Base-by-base conservation (phyloP, 2,797 vertebrate genomes). In the Borostomias antarcticus region DNA sequence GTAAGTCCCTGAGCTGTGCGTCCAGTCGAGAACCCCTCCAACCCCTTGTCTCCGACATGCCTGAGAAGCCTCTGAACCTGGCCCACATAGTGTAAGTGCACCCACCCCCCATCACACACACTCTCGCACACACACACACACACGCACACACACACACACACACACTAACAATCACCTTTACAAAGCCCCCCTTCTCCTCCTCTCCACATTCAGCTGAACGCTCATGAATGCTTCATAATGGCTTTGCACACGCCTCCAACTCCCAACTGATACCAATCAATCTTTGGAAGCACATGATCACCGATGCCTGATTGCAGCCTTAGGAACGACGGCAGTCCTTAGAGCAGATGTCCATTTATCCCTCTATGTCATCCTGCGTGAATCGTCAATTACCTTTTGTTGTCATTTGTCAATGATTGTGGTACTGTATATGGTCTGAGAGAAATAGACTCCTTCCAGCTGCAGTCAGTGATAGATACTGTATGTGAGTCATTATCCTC, bases 1-100 rank as follows among this genome's bases (percentile, higher is more conserved):
- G 96, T 91, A 99, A 98, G 91, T 99, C 97, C 74, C 94, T 99
- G 92, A 98, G 97, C 90, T 99, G 97, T 85, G 96, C 97, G 79
- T 95, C 96, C 85, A 97, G 93, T 88, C 93, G 93, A 84, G 96
- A 99, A 80, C 96, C 96, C 81, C 92, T 97, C 79, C 95, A 97
- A 86, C 95, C 96, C 74, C 92, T 96, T 92, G 96, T 95, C 82
- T 94, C 95, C 3, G 96, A 98, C 80, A 93, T 93, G 88, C 94
- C 96, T 71, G 97, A 98, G 86, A 98, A 96, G 89, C 94, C 96
- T 74, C 93, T 98, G 87, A 98, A 98, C 89, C 89, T 98, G 81
- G 94, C 95, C 89, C 97, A 98, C 77, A 95, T 98, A 69, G 95
- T 98, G 97, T 99, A 89, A 94, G 97, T 97, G 30, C 15, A 45